Evolutionary conservation across 2,797 vertebrate genomes (phyloP), one percentile per base, ranked within the genome.

Genomic region (Scleropages formosus): DNA sequence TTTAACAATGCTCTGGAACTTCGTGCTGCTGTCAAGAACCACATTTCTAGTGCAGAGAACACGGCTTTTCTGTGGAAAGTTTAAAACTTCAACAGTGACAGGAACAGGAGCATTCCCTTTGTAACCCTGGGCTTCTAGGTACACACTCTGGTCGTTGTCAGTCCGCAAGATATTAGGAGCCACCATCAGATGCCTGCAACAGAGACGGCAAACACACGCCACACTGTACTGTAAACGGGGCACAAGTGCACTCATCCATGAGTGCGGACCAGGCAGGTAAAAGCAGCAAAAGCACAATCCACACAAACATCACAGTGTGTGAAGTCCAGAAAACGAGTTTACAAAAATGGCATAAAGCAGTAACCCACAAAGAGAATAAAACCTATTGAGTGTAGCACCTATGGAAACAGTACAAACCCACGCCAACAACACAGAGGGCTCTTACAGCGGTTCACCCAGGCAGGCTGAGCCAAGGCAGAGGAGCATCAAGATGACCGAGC

Each of bases 121-220:
- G 9, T 20, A 1, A 12, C 64, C 64, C 20, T 59, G 74, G 18
- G 74, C 64, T 31, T 75, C 74, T 18, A 75, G 16, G 16, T 15
- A 56, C 18, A 75, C 66, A 47, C 16, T 31, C 27, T 75, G 74
- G 1, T 53, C 1, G 26, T 27, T 70, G 15, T 60, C 76, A 44
- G 77, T 6, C 6, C 63, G 49, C 1, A 77, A 31, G 70, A 77
- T 53, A 49, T 77, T 77, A 22, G 76, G 76, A 59, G 76, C 76
- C 39, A 73, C 51, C 60, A 73, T 65, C 13, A 73, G n/a, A 31
- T 18, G 77, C 26, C 76, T 77, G 71, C 39, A 61, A 46, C 10
- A 13, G 20, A 71, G 22, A 63, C 61, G 63, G 20, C 4, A 24
- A 26, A 49, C 47, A 39, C 15, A 8, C 53, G 9, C 49, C 49